Evolutionary conservation across 1,140 invertebrate genomes (phyloP).

Genomic region (Caenorhabditis inopinata): DNA sequence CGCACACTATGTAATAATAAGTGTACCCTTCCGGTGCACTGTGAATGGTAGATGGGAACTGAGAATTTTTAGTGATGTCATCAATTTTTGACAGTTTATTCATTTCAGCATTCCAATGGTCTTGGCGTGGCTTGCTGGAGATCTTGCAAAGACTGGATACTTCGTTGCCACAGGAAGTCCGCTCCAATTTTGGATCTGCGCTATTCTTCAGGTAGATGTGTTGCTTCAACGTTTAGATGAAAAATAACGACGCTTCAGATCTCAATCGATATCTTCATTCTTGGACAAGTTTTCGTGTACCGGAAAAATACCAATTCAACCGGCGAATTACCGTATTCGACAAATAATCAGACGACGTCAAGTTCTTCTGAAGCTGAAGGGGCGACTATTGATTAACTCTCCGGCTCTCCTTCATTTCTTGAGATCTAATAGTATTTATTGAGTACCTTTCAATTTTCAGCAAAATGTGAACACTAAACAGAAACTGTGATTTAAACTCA

Average conservation of each 20-base stretch:
- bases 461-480: background rate
- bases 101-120: constrained; percentile 79
- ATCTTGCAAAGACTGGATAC: constrained; percentile 94
- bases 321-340: constrained; percentile 77
- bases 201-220: constrained; percentile 77
- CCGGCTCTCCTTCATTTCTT: background rate
- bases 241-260: constrained; percentile 67
- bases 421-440: background rate
- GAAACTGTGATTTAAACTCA: background rate
- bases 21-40: no score
- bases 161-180: constrained; percentile 86
- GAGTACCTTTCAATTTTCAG: background rate
- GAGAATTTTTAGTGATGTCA: no score
- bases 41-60: no score
- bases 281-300: constrained; percentile 76
- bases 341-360: constrained; percentile 93
- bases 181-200: constrained; percentile 92
- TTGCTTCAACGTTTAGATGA: background rate
- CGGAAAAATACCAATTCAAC: constrained; percentile 30
- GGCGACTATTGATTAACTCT: constrained; percentile 95
- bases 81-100: no score
- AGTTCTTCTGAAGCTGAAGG: constrained; percentile 79
- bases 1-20: no score
- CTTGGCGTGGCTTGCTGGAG: constrained; percentile 86
- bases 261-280: constrained; percentile 79